Conservation (phyloP, 2,113 vertebrate species). For the Perognathus longimembris region DNA sequence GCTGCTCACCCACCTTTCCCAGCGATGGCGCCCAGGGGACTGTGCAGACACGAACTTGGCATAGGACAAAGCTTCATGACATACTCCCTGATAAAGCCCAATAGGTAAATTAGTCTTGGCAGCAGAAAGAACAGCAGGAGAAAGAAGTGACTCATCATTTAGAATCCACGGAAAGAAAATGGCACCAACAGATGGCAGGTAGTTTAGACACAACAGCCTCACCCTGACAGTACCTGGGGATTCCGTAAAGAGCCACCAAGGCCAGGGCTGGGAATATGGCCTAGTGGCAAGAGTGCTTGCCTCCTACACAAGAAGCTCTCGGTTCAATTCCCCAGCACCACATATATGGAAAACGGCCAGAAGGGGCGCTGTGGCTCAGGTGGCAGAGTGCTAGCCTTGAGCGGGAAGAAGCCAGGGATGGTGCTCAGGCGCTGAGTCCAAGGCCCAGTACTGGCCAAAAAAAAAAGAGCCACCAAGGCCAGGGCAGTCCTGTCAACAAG, state of each 20-base stretch:
- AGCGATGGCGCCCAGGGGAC: not conserved
- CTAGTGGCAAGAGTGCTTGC: no score
- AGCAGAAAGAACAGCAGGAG: conserved; percentile 65
- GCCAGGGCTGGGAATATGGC: no score
- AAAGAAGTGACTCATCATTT: conserved; percentile 65
- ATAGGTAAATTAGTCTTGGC: conserved; percentile 47
- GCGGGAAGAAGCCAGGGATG: no score
- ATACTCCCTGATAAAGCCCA: not conserved
- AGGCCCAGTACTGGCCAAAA: no score
- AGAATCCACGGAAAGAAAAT: conserved; percentile 53
- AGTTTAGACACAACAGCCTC: conserved; percentile 48
- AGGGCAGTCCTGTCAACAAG: not conserved
- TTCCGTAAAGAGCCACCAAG: not conserved
- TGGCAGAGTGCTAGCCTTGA: no score
- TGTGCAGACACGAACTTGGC: not conserved
- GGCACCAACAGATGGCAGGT: conserved; percentile 68
- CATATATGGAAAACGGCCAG: no score
- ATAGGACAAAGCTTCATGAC: not conserved
- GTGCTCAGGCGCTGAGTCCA: no score
- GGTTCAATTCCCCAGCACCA: no score
- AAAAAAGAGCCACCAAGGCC: not conserved
- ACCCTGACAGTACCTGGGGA: conserved; percentile 50
- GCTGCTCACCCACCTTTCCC: not conserved
- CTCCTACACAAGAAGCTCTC: no score
- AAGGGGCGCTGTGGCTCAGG: no score